Conservation (phyloP, 2,797 vertebrate genomes). For the Pachyuromys duprasi region DNA sequence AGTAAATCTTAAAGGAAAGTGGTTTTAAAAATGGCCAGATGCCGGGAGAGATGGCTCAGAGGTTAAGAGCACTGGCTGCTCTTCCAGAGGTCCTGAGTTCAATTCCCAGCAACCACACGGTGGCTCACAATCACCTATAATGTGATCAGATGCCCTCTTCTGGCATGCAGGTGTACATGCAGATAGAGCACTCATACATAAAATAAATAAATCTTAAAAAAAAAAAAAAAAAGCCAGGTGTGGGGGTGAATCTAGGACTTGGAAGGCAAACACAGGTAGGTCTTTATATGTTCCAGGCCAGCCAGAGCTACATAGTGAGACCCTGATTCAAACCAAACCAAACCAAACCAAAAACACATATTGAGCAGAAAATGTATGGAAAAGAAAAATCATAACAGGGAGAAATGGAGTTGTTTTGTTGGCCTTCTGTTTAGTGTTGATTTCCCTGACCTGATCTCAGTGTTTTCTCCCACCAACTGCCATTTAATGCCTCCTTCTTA, state of each 20-base stretch:
- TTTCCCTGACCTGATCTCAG: not conserved
- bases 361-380: not conserved
- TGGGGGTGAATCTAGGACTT: not conserved
- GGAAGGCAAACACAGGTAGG: not conserved
- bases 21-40: not conserved
- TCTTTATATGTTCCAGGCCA: not conserved
- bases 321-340: not conserved
- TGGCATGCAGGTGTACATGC: too few species aligned
- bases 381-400: not conserved
- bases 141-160: too few species aligned
- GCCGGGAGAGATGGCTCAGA: not conserved
- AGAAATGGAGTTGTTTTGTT: not conserved
- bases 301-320: not conserved
- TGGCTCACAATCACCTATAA: too few species aligned
- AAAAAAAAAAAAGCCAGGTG: not conserved
- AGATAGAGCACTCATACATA: too few species aligned
- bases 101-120: too few species aligned
- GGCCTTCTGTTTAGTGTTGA: not conserved
- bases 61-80: too few species aligned
- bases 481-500: not conserved
- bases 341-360: not conserved
- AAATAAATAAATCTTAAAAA: not conserved
- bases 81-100: too few species aligned
- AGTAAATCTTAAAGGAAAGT: not conserved
- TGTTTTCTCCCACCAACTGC: not conserved